Conservation (phyloP, 2,113 vertebrate species). For the Apus apus region DNA sequence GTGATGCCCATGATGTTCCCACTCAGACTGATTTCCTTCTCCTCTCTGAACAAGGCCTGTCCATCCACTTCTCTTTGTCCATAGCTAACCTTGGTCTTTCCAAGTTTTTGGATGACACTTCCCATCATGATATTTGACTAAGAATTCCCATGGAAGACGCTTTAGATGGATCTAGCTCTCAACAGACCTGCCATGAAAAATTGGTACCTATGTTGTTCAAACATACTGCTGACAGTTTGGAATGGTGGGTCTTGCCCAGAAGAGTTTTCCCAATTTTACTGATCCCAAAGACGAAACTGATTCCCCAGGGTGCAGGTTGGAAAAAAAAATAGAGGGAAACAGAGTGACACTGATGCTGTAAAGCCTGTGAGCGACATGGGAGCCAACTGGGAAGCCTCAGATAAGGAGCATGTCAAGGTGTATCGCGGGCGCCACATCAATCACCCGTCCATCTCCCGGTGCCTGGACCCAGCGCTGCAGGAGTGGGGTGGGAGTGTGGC, state of each 20-base stretch:
- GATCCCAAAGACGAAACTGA: neutral
- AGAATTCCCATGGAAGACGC: neutral
- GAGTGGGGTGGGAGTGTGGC: neutral
- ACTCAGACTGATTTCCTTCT: neutral
- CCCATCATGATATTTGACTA: accelerated
- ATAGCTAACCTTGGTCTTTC: neutral
- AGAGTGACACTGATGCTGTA: neutral
- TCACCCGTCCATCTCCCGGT: conserved; percentile 43
- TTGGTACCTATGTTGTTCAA: neutral
- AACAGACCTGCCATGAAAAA: neutral
- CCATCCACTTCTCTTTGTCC: neutral
- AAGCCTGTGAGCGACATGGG: neutral
- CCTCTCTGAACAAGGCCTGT: neutral
- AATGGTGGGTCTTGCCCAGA: accelerated
- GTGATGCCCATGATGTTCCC: neutral
- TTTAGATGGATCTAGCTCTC: neutral
- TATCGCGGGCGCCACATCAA: conserved; percentile 49
- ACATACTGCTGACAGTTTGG: accelerated
- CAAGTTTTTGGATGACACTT: accelerated
- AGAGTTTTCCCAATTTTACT: accelerated
- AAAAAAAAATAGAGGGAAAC: neutral
- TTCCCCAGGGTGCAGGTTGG: accelerated
- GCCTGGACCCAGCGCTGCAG: accelerated
- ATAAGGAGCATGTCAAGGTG: neutral
- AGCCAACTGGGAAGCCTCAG: neutral